Percentiles rank a stretch among this genome's conserved stretches.
phyloP scores from a whole-genome alignment of 2,113 vertebrate species.

The Serinus canaria region DNA sequence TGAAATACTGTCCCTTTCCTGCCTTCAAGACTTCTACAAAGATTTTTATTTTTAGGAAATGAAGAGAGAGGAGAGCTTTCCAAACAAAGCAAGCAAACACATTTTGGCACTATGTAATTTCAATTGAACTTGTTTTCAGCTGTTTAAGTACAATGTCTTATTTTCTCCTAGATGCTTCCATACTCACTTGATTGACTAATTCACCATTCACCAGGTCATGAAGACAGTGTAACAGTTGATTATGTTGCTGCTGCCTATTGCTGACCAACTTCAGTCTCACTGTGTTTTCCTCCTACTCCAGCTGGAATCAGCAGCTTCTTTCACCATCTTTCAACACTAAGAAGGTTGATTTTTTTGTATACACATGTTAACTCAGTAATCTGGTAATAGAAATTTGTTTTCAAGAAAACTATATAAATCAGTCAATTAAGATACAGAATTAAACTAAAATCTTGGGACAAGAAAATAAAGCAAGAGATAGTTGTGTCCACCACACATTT shows the following conservation, averaged over 20 bases:
- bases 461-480: background rate
- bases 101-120: background rate
- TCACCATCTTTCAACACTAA: background rate
- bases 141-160: background rate
- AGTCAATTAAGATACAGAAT: background rate
- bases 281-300: background rate
- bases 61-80: background rate
- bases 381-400: background rate
- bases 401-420: background rate
- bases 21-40: background rate
- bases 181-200: background rate
- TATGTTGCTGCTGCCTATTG: background rate
- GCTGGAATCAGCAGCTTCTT: background rate
- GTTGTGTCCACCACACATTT: background rate
- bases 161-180: background rate
- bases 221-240: background rate
- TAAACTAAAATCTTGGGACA: background rate
- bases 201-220: background rate
- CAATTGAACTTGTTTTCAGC: background rate
- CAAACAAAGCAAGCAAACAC: background rate
- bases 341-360: background rate
- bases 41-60: background rate
- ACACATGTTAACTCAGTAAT: background rate
- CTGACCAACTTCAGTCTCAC: background rate
- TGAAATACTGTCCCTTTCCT: background rate